These are phyloP conservation scores for Aporophyla nigra DNA, from an alignment of 2,888 invertebrate genomes.

Conservation along the genomic window DNA sequence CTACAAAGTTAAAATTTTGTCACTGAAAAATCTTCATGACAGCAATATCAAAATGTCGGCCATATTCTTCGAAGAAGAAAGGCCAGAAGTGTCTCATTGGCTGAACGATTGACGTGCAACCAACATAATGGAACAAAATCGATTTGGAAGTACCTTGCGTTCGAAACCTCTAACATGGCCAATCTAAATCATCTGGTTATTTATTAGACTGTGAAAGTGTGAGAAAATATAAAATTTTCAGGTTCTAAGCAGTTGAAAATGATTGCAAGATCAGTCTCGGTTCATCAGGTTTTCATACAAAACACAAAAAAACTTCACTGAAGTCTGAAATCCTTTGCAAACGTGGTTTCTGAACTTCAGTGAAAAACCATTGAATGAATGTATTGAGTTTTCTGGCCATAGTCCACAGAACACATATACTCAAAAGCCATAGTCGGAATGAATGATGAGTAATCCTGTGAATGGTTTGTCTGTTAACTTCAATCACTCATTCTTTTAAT, in stretches of 20 bases:
- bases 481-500: constrained; percentile 41
- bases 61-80: constrained; percentile 88
- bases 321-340: background rate
- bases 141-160: constrained; percentile 71
- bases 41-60: constrained; percentile 91
- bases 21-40: constrained; percentile 91
- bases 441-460: constrained; percentile 66
- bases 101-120: constrained; percentile 72
- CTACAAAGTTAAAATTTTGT: constrained; percentile 90
- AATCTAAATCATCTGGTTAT: background rate
- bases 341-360: constrained; percentile 26
- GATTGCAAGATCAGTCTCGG: fast-evolving
- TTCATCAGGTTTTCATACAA: background rate
- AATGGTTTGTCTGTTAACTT: constrained; percentile 24
- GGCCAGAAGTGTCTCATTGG: constrained; percentile 84
- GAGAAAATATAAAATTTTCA: background rate
- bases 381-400: constrained; percentile 18
- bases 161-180: constrained; percentile 36
- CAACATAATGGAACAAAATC: constrained; percentile 84
- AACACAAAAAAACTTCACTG: background rate
- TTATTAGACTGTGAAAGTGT: background rate
- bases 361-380: constrained; percentile 34
- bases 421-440: constrained; percentile 27
- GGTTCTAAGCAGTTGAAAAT: background rate
- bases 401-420: too few relatives aligned